Evolutionary conservation across 2,113 vertebrate genomes (phyloP).

Genomic region (Heterotilapia buettikoferi): DNA sequence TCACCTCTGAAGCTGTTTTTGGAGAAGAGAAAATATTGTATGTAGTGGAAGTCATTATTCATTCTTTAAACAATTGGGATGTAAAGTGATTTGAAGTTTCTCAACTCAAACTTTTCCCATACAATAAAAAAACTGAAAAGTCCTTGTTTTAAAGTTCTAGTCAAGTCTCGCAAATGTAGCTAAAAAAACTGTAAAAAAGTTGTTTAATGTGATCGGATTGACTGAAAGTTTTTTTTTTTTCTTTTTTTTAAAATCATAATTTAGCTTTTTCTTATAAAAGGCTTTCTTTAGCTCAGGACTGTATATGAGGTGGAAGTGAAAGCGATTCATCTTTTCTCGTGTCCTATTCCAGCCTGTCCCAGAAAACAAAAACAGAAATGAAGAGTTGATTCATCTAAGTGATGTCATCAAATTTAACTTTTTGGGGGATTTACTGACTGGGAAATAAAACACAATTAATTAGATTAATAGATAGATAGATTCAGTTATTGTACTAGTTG

Average conservation of each 20-base stretch:
- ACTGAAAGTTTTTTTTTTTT: not conserved
- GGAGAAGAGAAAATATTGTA: not conserved
- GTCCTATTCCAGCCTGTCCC: not conserved
- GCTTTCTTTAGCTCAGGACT: not conserved
- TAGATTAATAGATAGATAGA: not conserved
- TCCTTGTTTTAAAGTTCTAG: not conserved
- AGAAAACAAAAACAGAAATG: not conserved
- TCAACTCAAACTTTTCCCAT: not conserved
- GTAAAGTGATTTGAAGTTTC: not conserved
- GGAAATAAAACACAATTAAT: not conserved
- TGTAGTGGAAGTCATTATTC: not conserved
- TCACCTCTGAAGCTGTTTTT: not conserved
- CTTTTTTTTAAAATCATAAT: not conserved
- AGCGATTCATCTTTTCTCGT: fast-evolving
- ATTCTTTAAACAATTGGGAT: not conserved
- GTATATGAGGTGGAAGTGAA: not conserved
- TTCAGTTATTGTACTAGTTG: not conserved
- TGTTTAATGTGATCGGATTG: not conserved
- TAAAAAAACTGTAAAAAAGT: no score
- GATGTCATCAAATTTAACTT: not conserved
- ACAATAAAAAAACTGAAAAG: not conserved
- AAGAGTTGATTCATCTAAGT: not conserved
- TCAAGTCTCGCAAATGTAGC: not conserved
- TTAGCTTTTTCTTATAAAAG: not conserved
- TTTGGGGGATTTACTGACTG: not conserved